Conservation (phyloP, 2,113 vertebrate species). For the Triplophysa siluroides region DNA sequence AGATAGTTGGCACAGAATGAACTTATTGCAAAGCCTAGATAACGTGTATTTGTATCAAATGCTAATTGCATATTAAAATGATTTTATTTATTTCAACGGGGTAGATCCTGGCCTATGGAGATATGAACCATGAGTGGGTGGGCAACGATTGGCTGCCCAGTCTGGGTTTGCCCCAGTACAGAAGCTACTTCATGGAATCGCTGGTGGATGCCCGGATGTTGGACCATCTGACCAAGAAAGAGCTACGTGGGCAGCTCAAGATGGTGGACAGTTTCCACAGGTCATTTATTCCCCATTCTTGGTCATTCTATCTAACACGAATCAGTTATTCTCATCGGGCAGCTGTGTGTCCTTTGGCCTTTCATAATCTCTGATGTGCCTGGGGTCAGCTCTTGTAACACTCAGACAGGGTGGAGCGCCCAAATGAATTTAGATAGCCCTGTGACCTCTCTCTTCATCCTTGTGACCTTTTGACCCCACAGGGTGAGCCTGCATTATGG, state of each 20-base stretch:
- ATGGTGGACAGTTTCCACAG: slow-evolving; percentile 97
- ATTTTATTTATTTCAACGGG: slow-evolving; percentile 44
- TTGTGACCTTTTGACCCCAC: slow-evolving; percentile 57
- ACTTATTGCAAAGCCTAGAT: not conserved
- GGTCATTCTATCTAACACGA: slow-evolving; percentile 14
- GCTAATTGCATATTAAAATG: not conserved
- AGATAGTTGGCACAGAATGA: slow-evolving; percentile 4
- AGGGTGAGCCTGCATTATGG: slow-evolving; percentile 94
- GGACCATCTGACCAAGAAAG: slow-evolving; percentile 94
- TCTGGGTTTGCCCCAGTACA: slow-evolving; percentile 89
- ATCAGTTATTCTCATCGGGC: slow-evolving; percentile 27
- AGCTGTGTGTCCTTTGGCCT: slow-evolving; percentile 57
- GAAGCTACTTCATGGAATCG: slow-evolving; percentile 95
- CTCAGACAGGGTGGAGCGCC: slow-evolving; percentile 6
- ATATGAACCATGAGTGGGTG: slow-evolving; percentile 95
- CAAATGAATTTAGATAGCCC: slow-evolving; percentile 43
- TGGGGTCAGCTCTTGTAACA: slow-evolving; percentile 41
- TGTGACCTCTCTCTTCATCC: slow-evolving; percentile 26
- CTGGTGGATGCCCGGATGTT: slow-evolving; percentile 93
- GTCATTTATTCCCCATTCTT: slow-evolving; percentile 61
- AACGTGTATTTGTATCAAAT: slow-evolving; percentile 1
- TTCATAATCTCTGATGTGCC: slow-evolving; percentile 11
- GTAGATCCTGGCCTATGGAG: slow-evolving; percentile 90
- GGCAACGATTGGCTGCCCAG: slow-evolving; percentile 94
- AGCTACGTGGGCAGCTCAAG: slow-evolving; percentile 90